Percentiles rank a stretch among this genome's conserved stretches.
phyloP scores from a whole-genome alignment of 2,888 invertebrate species.

The Dicranocentrus wangi region DNA sequence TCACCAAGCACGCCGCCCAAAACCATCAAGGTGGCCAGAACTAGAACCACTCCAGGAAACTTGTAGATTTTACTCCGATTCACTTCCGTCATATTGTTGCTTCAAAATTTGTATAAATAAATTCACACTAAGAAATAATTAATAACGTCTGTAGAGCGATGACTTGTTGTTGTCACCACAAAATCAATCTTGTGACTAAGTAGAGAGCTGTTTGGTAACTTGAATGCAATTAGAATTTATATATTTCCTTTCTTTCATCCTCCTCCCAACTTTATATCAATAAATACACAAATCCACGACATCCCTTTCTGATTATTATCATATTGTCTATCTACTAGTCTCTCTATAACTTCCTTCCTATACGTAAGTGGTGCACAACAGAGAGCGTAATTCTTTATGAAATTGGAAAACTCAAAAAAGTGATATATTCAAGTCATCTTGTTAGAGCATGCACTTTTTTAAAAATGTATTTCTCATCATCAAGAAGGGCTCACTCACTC shows the following conservation, averaged over 20 bases:
- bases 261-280: background rate
- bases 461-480: no score
- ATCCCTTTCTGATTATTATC: background rate
- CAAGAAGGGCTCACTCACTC: no score
- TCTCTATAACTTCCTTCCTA: background rate
- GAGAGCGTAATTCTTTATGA: background rate
- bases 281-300: no score
- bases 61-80: no score
- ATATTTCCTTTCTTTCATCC: background rate
- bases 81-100: no score
- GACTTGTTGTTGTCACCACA: background rate
- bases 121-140: background rate
- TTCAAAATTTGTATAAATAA: no score
- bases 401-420: background rate
- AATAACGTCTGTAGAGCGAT: no score
- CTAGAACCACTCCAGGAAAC: background rate
- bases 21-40: background rate
- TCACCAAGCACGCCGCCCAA: no score
- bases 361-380: background rate
- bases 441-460: background rate
- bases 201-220: background rate
- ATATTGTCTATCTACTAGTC: background rate
- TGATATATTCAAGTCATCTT: background rate
- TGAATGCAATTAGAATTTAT: background rate
- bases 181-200: background rate